These are phyloP conservation scores for Galeopsomyia nigrocyanea DNA, from an alignment of 2,888 invertebrate species.

Conservation along the genomic window DNA sequence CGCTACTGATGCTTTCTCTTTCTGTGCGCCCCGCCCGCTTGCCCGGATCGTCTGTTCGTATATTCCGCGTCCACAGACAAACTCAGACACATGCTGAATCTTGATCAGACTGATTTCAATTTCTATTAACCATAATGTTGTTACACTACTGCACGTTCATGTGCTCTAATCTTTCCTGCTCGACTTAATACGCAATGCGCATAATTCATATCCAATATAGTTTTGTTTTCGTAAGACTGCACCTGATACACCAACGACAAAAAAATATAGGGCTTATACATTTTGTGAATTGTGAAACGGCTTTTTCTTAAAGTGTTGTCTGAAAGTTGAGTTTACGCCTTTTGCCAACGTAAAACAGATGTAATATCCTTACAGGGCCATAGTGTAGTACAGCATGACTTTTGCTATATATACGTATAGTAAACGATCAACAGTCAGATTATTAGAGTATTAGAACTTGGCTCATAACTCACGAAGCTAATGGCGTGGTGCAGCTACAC, in stretches of 20 bases:
- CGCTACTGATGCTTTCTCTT: slow-evolving; percentile 13
- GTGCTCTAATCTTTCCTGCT: slow-evolving; percentile 21
- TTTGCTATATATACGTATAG: slow-evolving; percentile 43
- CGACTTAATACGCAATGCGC: background rate
- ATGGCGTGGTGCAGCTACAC: slow-evolving; percentile 55
- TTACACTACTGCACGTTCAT: slow-evolving; percentile 24
- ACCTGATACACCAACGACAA: too few relatives aligned
- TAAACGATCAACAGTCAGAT: slow-evolving; percentile 65
- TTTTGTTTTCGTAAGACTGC: too few relatives aligned
- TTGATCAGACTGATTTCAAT: slow-evolving; percentile 33
- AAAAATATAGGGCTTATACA: too few relatives aligned
- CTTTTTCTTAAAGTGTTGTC: too few relatives aligned
- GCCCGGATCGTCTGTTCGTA: background rate
- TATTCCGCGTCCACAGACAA: background rate
- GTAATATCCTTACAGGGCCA: too few relatives aligned
- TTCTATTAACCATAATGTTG: slow-evolving; percentile 22
- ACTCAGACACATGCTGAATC: slow-evolving; percentile 34
- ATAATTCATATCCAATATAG: too few relatives aligned
- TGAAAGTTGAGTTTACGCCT: too few relatives aligned
- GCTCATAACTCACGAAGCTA: slow-evolving; percentile 66
- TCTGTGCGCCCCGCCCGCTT: background rate
- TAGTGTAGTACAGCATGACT: slow-evolving; percentile 15
- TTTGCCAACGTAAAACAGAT: too few relatives aligned
- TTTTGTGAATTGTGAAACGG: too few relatives aligned
- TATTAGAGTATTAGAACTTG: slow-evolving; percentile 68